Conservation (phyloP, 2,888 invertebrate species). For the Parasteatoda lunata region DNA sequence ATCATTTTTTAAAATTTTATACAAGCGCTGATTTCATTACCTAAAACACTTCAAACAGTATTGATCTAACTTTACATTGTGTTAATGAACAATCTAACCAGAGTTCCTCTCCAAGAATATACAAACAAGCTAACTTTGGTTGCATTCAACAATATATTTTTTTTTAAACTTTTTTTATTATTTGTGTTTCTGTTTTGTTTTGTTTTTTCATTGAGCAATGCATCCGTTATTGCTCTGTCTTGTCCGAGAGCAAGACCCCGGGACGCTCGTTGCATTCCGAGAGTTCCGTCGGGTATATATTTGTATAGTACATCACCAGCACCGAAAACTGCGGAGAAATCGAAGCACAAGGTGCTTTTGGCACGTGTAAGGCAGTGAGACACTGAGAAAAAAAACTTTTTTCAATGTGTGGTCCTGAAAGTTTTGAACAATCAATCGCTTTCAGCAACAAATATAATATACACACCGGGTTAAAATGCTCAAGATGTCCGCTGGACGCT, state of each 20-base stretch:
- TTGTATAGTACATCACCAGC: slow-evolving; percentile 53
- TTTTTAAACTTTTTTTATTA: slow-evolving; percentile 44
- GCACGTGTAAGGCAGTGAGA: slow-evolving; percentile 69
- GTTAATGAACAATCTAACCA: slow-evolving; percentile 69
- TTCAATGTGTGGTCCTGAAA: slow-evolving; percentile 64
- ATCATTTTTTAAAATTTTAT: slow-evolving; percentile 65
- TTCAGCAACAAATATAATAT: slow-evolving; percentile 62
- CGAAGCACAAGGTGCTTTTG: slow-evolving; percentile 67
- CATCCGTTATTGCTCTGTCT: slow-evolving; percentile 69
- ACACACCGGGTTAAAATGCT: slow-evolving; percentile 24
- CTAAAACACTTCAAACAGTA: slow-evolving; percentile 69
- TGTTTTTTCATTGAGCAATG: slow-evolving; percentile 69
- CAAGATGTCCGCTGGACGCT: slow-evolving; percentile 55
- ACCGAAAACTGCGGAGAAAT: slow-evolving; percentile 65
- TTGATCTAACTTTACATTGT: slow-evolving; percentile 68
- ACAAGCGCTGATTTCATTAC: slow-evolving; percentile 67
- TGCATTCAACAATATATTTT: slow-evolving; percentile 61
- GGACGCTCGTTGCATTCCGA: slow-evolving; percentile 27
- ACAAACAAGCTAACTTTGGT: slow-evolving; percentile 68
- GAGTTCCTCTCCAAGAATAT: slow-evolving; percentile 68
- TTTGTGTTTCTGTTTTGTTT: slow-evolving; percentile 66
- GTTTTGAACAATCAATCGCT: slow-evolving; percentile 53
- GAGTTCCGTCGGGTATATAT: slow-evolving; percentile 30
- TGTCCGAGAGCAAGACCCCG: slow-evolving; percentile 64
- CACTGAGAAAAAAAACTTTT: slow-evolving; percentile 60